Conservation (phyloP, 2,113 vertebrate genomes). For the Tamias sibiricus region DNA sequence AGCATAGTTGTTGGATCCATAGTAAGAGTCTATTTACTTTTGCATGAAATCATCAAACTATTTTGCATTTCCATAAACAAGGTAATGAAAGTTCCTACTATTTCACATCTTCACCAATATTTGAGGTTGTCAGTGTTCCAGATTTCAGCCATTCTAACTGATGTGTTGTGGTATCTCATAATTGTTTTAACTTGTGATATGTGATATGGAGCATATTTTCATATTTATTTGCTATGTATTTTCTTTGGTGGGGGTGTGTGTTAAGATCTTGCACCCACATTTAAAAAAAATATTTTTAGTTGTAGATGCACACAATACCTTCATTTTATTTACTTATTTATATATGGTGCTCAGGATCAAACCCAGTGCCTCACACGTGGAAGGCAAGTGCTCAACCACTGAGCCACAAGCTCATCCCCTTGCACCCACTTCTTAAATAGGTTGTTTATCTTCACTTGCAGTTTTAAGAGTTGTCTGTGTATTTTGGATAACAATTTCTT, state of each 20-base stretch:
- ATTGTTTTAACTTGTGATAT: too few relatives aligned
- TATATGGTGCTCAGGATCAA: too few relatives aligned
- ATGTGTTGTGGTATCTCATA: too few relatives aligned
- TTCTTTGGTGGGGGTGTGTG: neutral
- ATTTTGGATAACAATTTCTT: neutral
- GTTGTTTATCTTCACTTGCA: neutral
- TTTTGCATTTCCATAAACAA: neutral
- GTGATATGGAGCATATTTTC: too few relatives aligned
- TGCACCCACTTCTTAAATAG: neutral
- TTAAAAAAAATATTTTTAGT: neutral
- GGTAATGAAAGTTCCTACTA: neutral
- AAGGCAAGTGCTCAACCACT: too few relatives aligned
- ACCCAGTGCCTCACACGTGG: too few relatives aligned
- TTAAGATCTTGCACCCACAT: neutral
- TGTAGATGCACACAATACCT: too few relatives aligned
- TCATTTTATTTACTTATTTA: too few relatives aligned
- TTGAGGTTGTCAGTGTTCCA: neutral
- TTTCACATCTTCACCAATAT: neutral
- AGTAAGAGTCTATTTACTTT: neutral
- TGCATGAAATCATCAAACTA: neutral
- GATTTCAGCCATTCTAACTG: too few relatives aligned
- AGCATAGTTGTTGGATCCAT: neutral
- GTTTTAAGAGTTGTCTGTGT: neutral
- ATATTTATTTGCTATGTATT: neutral
- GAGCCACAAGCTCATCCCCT: too few relatives aligned